Conservation (phyloP, 1,140 invertebrate species). For the Ceratosolen fusciceps region DNA sequence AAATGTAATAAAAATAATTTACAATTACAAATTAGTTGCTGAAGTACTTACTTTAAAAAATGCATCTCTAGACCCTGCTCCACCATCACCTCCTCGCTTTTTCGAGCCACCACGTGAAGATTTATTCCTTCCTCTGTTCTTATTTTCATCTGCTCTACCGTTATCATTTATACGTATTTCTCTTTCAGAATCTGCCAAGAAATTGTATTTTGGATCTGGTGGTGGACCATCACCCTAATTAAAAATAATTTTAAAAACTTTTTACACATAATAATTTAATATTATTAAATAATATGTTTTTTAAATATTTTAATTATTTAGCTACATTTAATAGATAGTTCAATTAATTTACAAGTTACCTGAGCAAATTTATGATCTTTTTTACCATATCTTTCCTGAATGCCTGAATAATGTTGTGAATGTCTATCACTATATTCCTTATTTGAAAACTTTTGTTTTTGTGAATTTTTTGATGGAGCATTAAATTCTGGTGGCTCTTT, state of each 20-base stretch:
- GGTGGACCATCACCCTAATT: slow-evolving; percentile 68
- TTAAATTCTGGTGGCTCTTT: slow-evolving; percentile 67
- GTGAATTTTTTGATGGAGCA: slow-evolving; percentile 49
- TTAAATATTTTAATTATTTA: slow-evolving; percentile 16
- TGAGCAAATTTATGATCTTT: slow-evolving; percentile 64
- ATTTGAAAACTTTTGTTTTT: slow-evolving; percentile 52
- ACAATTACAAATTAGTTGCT: too few species aligned
- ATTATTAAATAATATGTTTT: neutral
- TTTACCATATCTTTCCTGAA: slow-evolving; percentile 58
- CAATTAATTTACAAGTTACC: slow-evolving; percentile 56
- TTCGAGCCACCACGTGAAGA: slow-evolving; percentile 52
- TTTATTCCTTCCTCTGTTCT: slow-evolving; percentile 58
- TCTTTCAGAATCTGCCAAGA: slow-evolving; percentile 69
- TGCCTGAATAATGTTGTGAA: slow-evolving; percentile 48
- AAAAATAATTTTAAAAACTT: slow-evolving; percentile 34
- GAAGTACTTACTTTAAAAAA: slow-evolving; percentile 55
- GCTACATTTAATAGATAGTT: too few species aligned
- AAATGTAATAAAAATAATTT: slow-evolving; percentile 26
- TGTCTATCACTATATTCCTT: slow-evolving; percentile 58
- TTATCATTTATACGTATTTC: slow-evolving; percentile 57
- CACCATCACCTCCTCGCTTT: slow-evolving; percentile 54
- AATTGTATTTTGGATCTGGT: slow-evolving; percentile 72
- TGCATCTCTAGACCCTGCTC: slow-evolving; percentile 54
- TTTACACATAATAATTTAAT: neutral
- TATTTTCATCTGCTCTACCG: slow-evolving; percentile 55